phyloP scores from a whole-genome alignment of 2,888 invertebrate species.

The Omphaloscelis lunosa region DNA sequence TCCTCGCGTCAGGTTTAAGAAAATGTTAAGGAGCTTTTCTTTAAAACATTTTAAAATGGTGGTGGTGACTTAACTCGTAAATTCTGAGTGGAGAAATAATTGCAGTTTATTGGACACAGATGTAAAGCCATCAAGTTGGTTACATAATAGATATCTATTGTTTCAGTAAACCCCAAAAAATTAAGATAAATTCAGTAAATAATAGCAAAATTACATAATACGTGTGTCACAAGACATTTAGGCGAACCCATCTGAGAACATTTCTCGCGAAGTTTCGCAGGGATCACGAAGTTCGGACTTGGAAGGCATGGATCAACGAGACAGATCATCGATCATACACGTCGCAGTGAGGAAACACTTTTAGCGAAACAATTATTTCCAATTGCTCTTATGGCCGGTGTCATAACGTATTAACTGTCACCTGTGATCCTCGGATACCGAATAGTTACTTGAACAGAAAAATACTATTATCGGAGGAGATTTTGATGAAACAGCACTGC shows the following conservation, averaged over 20 bases:
- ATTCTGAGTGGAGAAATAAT: not conserved
- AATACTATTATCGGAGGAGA: not conserved
- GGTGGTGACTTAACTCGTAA: not conserved
- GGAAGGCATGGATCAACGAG: slow-evolving; percentile 21
- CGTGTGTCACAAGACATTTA: slow-evolving; percentile 16
- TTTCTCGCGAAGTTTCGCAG: slow-evolving; percentile 13
- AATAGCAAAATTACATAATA: slow-evolving; percentile 15
- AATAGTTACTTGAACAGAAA: too few relatives aligned
- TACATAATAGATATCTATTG: not conserved
- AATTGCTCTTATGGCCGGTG: slow-evolving; percentile 18
- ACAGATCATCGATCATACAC: slow-evolving; percentile 42
- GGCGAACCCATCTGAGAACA: not conserved
- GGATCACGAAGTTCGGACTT: slow-evolving; percentile 33
- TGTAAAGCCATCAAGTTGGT: not conserved
- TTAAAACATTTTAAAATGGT: slow-evolving; percentile 36
- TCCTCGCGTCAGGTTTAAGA: slow-evolving; percentile 33
- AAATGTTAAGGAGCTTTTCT: slow-evolving; percentile 23
- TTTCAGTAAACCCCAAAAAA: not conserved
- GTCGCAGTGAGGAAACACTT: slow-evolving; percentile 10
- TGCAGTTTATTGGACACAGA: too few relatives aligned
- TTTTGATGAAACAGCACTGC: not conserved
- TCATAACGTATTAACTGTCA: slow-evolving; percentile 5
- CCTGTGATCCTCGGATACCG: not conserved
- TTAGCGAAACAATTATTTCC: slow-evolving; percentile 7
- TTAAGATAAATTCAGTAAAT: slow-evolving; percentile 1